phyloP scores from a whole-genome alignment of 2,797 vertebrate genomes.

The Pelobates cultripes region DNA sequence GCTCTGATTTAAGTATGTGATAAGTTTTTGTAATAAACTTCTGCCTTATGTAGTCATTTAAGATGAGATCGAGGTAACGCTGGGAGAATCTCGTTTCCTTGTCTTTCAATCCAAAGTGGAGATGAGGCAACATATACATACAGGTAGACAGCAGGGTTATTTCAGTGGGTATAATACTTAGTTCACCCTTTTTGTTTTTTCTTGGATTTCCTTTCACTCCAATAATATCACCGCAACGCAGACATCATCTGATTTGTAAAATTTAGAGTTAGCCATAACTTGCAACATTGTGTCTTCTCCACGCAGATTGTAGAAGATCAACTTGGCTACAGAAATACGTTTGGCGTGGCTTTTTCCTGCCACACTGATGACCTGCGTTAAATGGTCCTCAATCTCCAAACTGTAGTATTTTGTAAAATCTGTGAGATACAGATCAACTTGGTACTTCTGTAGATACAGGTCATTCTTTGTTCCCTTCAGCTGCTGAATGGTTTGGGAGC shows the following conservation, averaged over 20 bases:
- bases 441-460: constrained; percentile 95
- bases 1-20: constrained; percentile 85
- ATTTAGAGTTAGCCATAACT: constrained; percentile 95
- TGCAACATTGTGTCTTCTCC: constrained; percentile 94
- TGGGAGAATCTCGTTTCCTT: constrained; percentile 98
- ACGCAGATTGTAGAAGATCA: constrained; percentile 95
- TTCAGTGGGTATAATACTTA: constrained; percentile 93
- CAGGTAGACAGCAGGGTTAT: constrained; percentile 92
- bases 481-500: constrained; percentile 86
- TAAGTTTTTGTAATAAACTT: constrained; percentile 94
- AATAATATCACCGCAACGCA: constrained; percentile 93
- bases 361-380: constrained; percentile 79
- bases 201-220: constrained; percentile 93
- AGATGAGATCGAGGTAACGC: constrained; percentile 95
- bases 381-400: constrained; percentile 89
- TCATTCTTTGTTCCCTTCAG: constrained; percentile 87
- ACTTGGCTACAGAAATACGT: constrained; percentile 90
- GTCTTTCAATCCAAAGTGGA: constrained; percentile 97
- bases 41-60: constrained; percentile 93
- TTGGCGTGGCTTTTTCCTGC: constrained; percentile 94
- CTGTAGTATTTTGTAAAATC: constrained; percentile 89
- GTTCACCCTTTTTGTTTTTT: constrained; percentile 96
- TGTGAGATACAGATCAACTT: constrained; percentile 86
- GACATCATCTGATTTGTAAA: constrained; percentile 92
- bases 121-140: constrained; percentile 96